Evolutionary conservation across 2,113 vertebrate genomes (phyloP), one percentile per base, ranked within the genome.

Genomic region (Calidris pugnax): DNA sequence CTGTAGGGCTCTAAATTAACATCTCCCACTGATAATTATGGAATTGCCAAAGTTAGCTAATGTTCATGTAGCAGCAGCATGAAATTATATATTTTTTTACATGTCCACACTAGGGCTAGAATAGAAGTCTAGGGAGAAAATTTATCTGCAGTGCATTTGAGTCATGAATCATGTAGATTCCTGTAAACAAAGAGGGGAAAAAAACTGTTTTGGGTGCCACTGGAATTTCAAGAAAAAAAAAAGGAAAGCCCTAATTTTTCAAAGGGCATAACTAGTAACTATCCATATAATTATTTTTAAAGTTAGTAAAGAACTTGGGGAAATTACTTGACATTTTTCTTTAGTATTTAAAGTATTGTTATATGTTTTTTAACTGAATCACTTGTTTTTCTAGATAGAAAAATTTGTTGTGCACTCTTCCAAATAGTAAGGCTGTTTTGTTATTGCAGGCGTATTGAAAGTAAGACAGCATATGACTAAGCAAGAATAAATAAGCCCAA

Each of bases 401-500:
- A 95, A 41, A 81, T 64, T 84, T 75, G 30, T 74, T 84, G 32
- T 76, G 27, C 27, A 45, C 12, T 10, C 17, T 81, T 90, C 27
- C 39, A 60, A 84, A 88, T 9, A n/a, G 27, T 64, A n/a, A 19
- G 13, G 5, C 73, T 92, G 7, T 78, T 95, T 64, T 68, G 10
- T 78, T 85, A 57, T 72, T 88, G 79, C 68, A 90, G 45, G 18
- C 8, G 2, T 72, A n/a, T 22, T 81, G 73, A 85, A 92, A 90
- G 39, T 62, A 91, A 85, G 35, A 56, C 37, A 78, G n/a, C 45
- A 76, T 78, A 50, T 95, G 88, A 89, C 92, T 94, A 95, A 93
- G 50, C 92, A 92, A 66, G 45, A 95, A 91, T 62, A 92, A 87
- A 82, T 93, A 86, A 84, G 5, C 15, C n/a, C 35, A 43, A 18